Percentiles rank a stretch among this genome's conserved stretches.
These are phyloP conservation scores for Dryocosmus kuriphilus DNA, from an alignment of 2,888 invertebrate genomes.

Conservation along the genomic window DNA sequence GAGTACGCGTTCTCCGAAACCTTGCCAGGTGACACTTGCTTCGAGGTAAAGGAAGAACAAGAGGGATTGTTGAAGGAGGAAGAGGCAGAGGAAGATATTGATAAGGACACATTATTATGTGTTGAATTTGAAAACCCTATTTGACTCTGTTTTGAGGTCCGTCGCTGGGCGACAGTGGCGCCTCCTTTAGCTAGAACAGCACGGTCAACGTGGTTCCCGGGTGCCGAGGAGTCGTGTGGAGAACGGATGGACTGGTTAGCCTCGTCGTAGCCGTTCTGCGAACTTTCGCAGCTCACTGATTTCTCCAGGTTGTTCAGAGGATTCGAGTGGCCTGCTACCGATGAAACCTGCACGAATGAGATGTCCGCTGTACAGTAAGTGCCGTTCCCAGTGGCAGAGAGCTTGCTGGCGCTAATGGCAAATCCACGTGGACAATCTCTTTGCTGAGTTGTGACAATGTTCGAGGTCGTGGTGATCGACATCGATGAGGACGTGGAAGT, in stretches of 20 bases:
- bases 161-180: conserved; percentile 47
- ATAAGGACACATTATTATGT: conserved; percentile 13
- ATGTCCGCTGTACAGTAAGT: conserved; percentile 52
- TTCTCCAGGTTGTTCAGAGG: conserved; percentile 30
- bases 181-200: conserved; percentile 41
- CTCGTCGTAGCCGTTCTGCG: conserved; percentile 39
- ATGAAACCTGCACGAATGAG: conserved; percentile 50
- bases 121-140: conserved; percentile 41
- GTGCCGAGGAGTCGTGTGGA: conserved; percentile 37
- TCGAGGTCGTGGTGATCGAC: conserved; percentile 42
- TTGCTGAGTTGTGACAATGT: conserved; percentile 40
- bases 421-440: conserved; percentile 46
- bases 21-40: conserved; percentile 46
- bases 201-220: conserved; percentile 48
- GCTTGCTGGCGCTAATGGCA: conserved; percentile 17
- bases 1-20: conserved; percentile 39
- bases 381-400: conserved; percentile 44
- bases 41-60: conserved; percentile 42
- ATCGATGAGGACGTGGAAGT: conserved; percentile 21
- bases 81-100: conserved; percentile 31
- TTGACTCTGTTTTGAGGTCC: conserved; percentile 47
- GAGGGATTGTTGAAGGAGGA: conserved; percentile 49
- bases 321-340: conserved; percentile 38
- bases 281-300: conserved; percentile 47
- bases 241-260: conserved; percentile 36